A percentile compares a stretch with the other conserved stretches of the same genome.
Evolutionary conservation across 2,888 invertebrate genomes (phyloP).

Genomic region (Strigamia maritima): DNA sequence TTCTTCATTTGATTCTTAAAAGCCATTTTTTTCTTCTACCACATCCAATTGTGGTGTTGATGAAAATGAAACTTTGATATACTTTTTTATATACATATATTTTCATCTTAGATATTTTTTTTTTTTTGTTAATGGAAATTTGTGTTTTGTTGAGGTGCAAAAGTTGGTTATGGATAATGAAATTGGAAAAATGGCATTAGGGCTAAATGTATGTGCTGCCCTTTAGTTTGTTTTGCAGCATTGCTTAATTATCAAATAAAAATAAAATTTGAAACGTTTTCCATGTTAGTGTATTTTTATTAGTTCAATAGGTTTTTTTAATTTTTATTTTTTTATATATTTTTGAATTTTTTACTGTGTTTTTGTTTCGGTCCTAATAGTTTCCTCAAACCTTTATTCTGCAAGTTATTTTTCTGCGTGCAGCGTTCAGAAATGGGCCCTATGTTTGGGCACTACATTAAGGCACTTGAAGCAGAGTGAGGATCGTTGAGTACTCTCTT

Average conservation of each 20-base stretch:
- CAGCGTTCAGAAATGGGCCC: neutral
- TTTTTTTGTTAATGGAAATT: neutral
- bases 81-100: neutral
- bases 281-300: neutral
- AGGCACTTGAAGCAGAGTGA: slow-evolving; percentile 25
- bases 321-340: neutral
- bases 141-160: neutral
- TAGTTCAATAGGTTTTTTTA: neutral
- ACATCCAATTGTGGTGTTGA: slow-evolving; percentile 21
- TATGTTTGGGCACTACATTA: slow-evolving; percentile 33
- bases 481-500: slow-evolving; percentile 24
- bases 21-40: slow-evolving; percentile 11
- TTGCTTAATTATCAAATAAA: neutral
- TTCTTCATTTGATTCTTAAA: slow-evolving; percentile 32
- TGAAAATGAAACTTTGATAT: slow-evolving; percentile 24
- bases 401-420: neutral
- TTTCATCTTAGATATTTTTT: neutral
- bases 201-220: neutral
- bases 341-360: neutral
- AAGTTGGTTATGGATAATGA: neutral
- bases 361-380: neutral
- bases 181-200: neutral
- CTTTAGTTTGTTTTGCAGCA: neutral
- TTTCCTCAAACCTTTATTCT: neutral
- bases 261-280: slow-evolving; percentile 5